Conservation (phyloP, 2,113 vertebrate species). For the Dasyprocta punctata region DNA sequence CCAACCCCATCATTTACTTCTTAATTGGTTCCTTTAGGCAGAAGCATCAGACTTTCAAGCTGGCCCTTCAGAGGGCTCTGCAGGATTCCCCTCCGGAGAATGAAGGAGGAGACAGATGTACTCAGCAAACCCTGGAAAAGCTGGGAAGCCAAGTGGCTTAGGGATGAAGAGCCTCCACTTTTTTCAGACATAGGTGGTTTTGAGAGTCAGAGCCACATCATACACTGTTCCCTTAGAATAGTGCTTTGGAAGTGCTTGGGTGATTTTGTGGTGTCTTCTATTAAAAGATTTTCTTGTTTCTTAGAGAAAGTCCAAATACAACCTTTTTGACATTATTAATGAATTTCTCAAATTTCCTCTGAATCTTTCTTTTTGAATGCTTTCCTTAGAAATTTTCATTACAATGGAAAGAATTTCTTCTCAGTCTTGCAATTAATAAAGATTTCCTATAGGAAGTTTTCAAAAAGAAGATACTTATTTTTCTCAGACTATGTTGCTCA, state of each 20-base stretch:
- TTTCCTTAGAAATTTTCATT: not conserved
- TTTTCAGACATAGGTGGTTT: not conserved
- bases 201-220: not conserved
- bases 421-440: too few relatives aligned
- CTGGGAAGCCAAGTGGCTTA: accelerated
- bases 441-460: not conserved
- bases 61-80: conserved; percentile 46
- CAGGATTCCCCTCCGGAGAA: not conserved
- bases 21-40: conserved; percentile 46
- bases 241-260: not conserved
- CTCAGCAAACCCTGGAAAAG: not conserved
- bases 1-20: conserved; percentile 64
- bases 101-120: not conserved
- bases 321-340: not conserved
- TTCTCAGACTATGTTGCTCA: not conserved
- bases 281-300: too few relatives aligned
- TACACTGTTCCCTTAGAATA: not conserved
- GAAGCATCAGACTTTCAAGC: not conserved
- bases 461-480: not conserved
- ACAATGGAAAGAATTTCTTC: not conserved
- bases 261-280: not conserved
- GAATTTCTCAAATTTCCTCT: not conserved
- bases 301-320: not conserved
- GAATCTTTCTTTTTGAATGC: not conserved
- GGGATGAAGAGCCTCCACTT: not conserved